phyloP scores from a whole-genome alignment of 2,113 vertebrate genomes.

The Equus przewalskii region DNA sequence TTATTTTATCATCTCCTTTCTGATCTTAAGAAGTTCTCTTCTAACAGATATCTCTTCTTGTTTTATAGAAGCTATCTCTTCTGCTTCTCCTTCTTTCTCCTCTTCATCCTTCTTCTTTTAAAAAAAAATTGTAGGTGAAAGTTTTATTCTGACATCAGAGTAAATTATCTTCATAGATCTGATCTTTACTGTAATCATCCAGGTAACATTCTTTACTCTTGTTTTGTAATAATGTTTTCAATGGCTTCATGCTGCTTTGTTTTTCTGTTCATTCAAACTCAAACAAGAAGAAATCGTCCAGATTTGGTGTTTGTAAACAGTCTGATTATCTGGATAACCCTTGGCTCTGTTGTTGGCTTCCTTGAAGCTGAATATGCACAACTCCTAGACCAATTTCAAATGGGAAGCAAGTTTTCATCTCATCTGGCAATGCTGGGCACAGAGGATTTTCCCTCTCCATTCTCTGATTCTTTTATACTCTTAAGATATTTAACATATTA shows the following conservation, averaged over 20 bases:
- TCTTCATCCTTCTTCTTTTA: background rate
- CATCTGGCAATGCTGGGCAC: background rate
- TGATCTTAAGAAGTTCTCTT: background rate
- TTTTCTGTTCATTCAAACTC: background rate
- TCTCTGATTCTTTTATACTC: background rate
- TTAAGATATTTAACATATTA: background rate
- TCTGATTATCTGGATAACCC: background rate
- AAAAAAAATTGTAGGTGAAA: background rate
- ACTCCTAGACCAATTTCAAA: background rate
- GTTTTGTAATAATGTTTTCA: background rate
- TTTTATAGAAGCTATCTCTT: slow-evolving; percentile 1
- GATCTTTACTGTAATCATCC: background rate
- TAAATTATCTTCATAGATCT: background rate
- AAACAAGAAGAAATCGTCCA: background rate
- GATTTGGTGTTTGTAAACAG: background rate
- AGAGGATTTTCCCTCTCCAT: background rate
- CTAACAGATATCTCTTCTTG: background rate
- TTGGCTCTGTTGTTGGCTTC: background rate
- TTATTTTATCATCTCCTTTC: background rate
- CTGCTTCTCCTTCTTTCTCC: background rate
- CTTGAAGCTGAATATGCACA: background rate
- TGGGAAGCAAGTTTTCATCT: background rate
- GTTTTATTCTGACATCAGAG: background rate
- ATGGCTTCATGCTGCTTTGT: background rate
- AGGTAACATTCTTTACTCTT: background rate